Percentiles rank a stretch among this genome's conserved stretches.
Conservation (phyloP, 1,140 invertebrate genomes). For the Ceratosolen solmsi region DNA sequence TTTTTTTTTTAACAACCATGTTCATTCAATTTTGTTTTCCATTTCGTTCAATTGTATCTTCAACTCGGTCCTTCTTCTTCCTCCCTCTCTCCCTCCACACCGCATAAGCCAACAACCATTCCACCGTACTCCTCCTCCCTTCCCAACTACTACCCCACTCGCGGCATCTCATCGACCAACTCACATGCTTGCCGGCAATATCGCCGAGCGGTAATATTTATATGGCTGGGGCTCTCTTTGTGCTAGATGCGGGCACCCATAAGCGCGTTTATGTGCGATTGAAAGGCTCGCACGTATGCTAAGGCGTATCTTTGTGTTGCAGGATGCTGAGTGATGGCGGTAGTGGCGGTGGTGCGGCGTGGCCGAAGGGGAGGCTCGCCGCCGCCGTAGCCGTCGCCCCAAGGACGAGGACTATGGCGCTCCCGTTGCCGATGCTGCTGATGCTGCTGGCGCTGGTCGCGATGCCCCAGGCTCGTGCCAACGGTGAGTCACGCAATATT, state of each 20-base stretch:
- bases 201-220: constrained; percentile 37
- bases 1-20: background rate
- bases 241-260: background rate
- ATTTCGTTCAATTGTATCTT: constrained; percentile 30
- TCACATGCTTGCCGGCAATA: background rate
- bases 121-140: background rate
- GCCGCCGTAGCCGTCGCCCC: constrained; percentile 25
- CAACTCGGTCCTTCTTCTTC: background rate
- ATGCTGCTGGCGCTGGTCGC: constrained; percentile 7
- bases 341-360: constrained; percentile 47
- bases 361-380: constrained; percentile 62
- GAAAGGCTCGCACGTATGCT: background rate
- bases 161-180: background rate
- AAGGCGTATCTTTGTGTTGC: constrained; percentile 59
- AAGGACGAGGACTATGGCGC: constrained; percentile 53
- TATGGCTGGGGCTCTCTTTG: constrained; percentile 36
- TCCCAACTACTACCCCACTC: background rate
- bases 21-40: constrained; percentile 46
- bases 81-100: background rate
- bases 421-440: constrained; percentile 59
- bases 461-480: constrained; percentile 57
- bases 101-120: no score
- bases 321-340: constrained; percentile 66
- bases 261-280: constrained; percentile 38
- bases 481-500: constrained; percentile 67